A percentile compares a stretch with the other conserved stretches of the same genome.
phyloP scores from a whole-genome alignment of 2,888 invertebrate species.

The Eupelmus urozonus region DNA sequence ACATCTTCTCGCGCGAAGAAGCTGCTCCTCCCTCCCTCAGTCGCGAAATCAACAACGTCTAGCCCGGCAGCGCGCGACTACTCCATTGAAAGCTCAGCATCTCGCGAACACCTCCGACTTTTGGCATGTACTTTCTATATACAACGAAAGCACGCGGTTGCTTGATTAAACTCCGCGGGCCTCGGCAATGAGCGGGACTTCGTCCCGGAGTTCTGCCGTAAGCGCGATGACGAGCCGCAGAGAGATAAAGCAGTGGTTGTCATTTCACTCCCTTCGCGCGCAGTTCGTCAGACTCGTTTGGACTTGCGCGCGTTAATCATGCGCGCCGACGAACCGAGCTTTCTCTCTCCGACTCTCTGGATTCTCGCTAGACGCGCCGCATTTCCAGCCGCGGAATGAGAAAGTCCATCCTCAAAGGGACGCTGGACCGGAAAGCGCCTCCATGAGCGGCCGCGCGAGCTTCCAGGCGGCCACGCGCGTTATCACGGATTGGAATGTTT shows the following conservation, averaged over 20 bases:
- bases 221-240: constrained; percentile 19
- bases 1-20: not conserved
- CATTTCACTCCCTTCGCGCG: not conserved
- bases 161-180: constrained; percentile 24
- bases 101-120: constrained; percentile 18
- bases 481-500: constrained; percentile 31
- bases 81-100: constrained; percentile 22
- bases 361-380: not conserved
- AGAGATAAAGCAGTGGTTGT: constrained; percentile 34
- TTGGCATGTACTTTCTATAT: not conserved
- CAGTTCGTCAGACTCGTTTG: not conserved
- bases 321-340: too few relatives aligned
- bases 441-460: not conserved
- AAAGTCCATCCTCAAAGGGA: constrained; percentile 26
- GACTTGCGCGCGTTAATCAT: constrained; percentile 24
- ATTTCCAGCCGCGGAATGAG: constrained; percentile 23
- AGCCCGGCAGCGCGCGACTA: not conserved
- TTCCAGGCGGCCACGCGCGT: too few relatives aligned
- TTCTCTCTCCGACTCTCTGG: not conserved
- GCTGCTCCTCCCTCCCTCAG: too few relatives aligned
- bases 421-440: not conserved
- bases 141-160: not conserved
- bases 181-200: too few relatives aligned
- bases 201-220: too few relatives aligned
- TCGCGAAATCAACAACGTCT: not conserved